Evolutionary conservation across 1,140 invertebrate genomes (phyloP), one percentile per base, ranked within the genome.

Genomic region (Amyelois transitella): DNA sequence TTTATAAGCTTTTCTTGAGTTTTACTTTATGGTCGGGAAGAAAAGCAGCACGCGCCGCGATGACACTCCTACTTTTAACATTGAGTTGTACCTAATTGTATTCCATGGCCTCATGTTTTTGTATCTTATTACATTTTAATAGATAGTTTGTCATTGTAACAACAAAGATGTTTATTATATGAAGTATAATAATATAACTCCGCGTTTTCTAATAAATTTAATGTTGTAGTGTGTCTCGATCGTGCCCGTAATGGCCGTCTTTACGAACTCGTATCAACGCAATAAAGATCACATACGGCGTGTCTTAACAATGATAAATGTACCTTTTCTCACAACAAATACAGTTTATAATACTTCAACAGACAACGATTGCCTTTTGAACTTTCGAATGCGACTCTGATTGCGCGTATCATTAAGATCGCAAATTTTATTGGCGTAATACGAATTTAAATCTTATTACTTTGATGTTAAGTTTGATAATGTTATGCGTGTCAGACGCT

Each of bases 361-460:
- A 18, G 21, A 12, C 32, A 20, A 43, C 58, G 65, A 66, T 63
- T 59, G 51, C 47, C 49, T 66, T 63, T 67, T 61, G 59, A 69
- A 74, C 72, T 71, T 69, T 77, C 68, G 60, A 66, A 69, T 65
- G 61, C 64, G 59, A 59, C 62, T 55, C 52, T 64, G 64, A 77
- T 72, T 64, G 69, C 60, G 60, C 56, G 66, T 80, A 76, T 79
- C 66, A 75, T 72, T 74, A 72, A 74, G 69, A 80, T 77, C 67
- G 72, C 71, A 67, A 76, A 76, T 69, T 73, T 69, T 51, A 58
- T 38, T 43, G 43, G 22, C 19, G 28, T 12, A 10, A 43, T 52
- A 61, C 48, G 51, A 69, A 38, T 38, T 38, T 38, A 38, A 38
- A 38, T 38, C 32, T 38, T 38, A 38, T 38, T 38, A 38, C 32